These are phyloP conservation scores for Dasysyrphus albostriatus DNA, from an alignment of 2,888 invertebrate species.

Conservation along the genomic window DNA sequence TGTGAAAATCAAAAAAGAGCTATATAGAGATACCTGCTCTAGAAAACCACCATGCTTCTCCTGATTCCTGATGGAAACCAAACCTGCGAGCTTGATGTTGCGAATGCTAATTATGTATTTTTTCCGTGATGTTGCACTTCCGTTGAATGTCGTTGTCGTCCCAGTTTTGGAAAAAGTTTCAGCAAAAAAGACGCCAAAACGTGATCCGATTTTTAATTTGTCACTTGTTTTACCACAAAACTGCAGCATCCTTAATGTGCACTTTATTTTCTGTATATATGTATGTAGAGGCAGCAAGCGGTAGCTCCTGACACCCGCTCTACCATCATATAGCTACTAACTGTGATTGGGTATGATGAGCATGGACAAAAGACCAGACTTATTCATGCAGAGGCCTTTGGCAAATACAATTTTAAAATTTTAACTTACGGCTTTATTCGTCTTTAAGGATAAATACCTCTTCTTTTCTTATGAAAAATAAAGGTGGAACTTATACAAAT, in stretches of 20 bases:
- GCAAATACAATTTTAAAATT: too few relatives aligned
- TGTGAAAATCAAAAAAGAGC: constrained; percentile 54
- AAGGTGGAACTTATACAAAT: too few relatives aligned
- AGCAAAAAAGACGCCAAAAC: constrained; percentile 61
- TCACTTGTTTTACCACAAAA: constrained; percentile 54
- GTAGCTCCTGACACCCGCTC: not conserved
- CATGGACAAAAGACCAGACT: not conserved
- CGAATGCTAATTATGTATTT: constrained; percentile 74
- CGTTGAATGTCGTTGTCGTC: constrained; percentile 46
- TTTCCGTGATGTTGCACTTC: constrained; percentile 72
- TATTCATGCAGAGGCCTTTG: not conserved
- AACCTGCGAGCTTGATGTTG: constrained; percentile 53
- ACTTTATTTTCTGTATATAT: constrained; percentile 26
- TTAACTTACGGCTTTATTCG: too few relatives aligned
- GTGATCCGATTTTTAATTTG: constrained; percentile 76
- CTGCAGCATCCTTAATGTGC: constrained; percentile 57
- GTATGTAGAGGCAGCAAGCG: not conserved
- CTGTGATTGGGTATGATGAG: constrained; percentile 7
- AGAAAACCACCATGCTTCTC: constrained; percentile 39
- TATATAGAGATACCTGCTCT: not conserved
- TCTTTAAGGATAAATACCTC: too few relatives aligned
- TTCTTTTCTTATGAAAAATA: too few relatives aligned
- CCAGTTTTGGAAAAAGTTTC: constrained; percentile 67
- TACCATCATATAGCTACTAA: not conserved
- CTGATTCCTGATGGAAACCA: constrained; percentile 8